Conservation (phyloP, 2,113 vertebrate genomes). For the Aptenodytes patagonicus region DNA sequence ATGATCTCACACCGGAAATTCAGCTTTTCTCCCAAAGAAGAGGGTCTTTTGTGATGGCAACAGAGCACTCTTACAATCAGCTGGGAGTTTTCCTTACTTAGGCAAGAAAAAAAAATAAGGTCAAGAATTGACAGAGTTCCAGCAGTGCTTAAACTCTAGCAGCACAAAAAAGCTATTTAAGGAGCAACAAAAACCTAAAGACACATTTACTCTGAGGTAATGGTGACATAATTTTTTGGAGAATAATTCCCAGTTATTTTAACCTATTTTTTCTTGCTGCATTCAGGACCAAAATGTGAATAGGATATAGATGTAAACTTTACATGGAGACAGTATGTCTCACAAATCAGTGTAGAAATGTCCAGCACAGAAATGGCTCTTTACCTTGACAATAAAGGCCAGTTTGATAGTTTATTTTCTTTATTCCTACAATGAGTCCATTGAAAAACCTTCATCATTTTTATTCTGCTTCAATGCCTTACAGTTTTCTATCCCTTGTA, state of each 20-base stretch:
- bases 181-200: constrained; percentile 74
- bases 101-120: constrained; percentile 68
- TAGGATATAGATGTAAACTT: constrained; percentile 74
- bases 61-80: constrained; percentile 81
- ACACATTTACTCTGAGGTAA: constrained; percentile 79
- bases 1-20: constrained; percentile 86
- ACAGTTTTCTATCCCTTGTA: constrained; percentile 57
- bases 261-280: constrained; percentile 62
- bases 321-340: constrained; percentile 76
- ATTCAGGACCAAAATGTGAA: constrained; percentile 63
- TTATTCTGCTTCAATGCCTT: constrained; percentile 57
- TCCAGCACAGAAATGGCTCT: constrained; percentile 63
- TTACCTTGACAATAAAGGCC: constrained; percentile 72
- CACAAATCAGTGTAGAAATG: constrained; percentile 31
- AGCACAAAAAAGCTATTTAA: constrained; percentile 72
- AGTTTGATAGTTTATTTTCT: constrained; percentile 67
- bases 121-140: constrained; percentile 72
- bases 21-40: constrained; percentile 77
- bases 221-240: constrained; percentile 77
- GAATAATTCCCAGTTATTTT: constrained; percentile 74
- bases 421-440: constrained; percentile 67
- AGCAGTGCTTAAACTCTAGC: constrained; percentile 70
- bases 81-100: constrained; percentile 75
- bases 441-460: constrained; percentile 68
- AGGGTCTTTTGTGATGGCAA: constrained; percentile 82